phyloP scores from a whole-genome alignment of 2,113 vertebrate species.

The Antechinus flavipes region DNA sequence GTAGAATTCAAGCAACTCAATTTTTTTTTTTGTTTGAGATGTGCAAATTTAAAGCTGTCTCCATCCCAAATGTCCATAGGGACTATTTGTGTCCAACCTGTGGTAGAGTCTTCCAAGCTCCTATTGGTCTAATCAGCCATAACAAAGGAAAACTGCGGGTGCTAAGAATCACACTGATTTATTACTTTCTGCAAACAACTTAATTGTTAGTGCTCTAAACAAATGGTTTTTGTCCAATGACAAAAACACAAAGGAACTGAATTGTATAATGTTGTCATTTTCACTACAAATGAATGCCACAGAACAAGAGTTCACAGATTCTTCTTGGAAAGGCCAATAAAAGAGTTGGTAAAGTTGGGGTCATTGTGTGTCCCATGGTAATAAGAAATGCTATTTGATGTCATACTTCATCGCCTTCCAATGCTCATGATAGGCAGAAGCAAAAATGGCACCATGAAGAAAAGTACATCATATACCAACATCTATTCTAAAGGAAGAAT shows the following conservation, averaged over 20 bases:
- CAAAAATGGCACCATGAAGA: neutral
- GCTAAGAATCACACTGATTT: neutral
- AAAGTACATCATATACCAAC: neutral
- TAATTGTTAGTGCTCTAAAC: neutral
- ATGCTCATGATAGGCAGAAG: neutral
- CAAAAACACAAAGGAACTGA: neutral
- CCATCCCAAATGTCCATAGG: neutral
- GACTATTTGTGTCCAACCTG: neutral
- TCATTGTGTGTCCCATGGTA: neutral
- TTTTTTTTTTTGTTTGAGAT: neutral
- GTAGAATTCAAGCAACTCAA: neutral
- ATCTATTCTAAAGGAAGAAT: neutral
- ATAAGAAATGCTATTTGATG: neutral
- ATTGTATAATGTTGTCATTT: neutral
- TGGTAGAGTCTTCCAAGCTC: neutral
- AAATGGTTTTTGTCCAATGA: neutral
- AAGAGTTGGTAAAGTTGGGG: neutral
- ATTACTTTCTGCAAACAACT: neutral
- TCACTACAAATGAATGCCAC: neutral
- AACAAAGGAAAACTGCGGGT: neutral
- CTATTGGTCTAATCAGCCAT: neutral
- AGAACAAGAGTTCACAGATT: neutral
- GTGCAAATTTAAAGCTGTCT: neutral
- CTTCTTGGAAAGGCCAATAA: neutral
- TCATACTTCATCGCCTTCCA: neutral